Conservation (phyloP, 2,113 vertebrate species). For the Serilophus lunatus region DNA sequence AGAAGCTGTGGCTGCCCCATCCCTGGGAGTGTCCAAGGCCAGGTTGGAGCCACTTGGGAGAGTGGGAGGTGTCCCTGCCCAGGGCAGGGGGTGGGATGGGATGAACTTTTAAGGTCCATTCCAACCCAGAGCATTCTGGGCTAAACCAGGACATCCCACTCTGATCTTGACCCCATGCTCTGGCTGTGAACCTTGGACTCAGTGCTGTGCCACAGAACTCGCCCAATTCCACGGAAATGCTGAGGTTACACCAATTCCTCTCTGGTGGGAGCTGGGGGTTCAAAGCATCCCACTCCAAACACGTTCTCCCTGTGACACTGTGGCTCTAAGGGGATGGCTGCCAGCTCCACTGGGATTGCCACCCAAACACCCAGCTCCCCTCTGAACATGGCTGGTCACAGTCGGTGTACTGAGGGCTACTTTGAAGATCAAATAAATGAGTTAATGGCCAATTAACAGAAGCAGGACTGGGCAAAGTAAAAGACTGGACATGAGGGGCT, state of each 20-base stretch:
- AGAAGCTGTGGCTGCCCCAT: background rate
- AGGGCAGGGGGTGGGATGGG: background rate
- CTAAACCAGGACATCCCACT: background rate
- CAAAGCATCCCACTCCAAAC: background rate
- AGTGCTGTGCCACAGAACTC: background rate
- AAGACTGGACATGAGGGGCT: background rate
- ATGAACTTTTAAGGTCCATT: background rate
- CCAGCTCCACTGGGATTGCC: background rate
- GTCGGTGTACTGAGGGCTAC: background rate
- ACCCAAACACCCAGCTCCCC: background rate
- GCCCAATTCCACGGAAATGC: background rate
- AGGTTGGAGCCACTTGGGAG: background rate
- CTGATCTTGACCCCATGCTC: background rate
- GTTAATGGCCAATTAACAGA: slow-evolving; percentile 50
- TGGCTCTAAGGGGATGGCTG: background rate
- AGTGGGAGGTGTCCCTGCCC: background rate
- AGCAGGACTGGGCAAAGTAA: slow-evolving; percentile 59
- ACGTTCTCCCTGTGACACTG: background rate
- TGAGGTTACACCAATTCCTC: background rate
- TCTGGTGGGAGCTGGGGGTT: background rate
- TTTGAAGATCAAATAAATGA: slow-evolving; percentile 61
- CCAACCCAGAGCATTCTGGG: background rate
- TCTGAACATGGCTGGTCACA: background rate
- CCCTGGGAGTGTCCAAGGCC: background rate
- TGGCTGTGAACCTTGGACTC: background rate